Evolutionary conservation across 2,113 vertebrate species (phyloP), one percentile per base, ranked within the genome.

Genomic region (Perccottus glenii): DNA sequence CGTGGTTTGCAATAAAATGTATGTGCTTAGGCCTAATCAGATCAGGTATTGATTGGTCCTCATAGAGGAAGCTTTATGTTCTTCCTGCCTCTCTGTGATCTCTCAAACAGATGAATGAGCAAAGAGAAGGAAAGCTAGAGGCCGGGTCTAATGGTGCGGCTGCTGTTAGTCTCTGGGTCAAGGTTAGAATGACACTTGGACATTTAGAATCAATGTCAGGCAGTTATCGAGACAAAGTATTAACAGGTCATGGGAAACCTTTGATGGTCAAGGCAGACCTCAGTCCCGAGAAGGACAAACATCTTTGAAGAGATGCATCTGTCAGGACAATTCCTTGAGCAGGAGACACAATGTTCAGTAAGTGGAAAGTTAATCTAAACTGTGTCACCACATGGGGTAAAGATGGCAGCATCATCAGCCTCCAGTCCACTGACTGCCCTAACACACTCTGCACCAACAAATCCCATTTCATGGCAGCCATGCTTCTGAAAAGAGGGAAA

Each of bases 361-460:
- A 80, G 84, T 82, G 85, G 78, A 84, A 87, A 86, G 70, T 82
- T 85, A 77, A 87, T 87, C 75, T 82, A 78, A 87, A 81, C 75
- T 65, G 69, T 64, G 77, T 85, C 19, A 27, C 60, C 73, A 60
- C 68, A 67, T 64, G 73, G 67, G 66, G 73, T 48, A 7, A 75
- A 67, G 75, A 73, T 61, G 78, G 74, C 84, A 75, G 80, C 74
- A 58, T 57, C 65, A 47, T 69, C 75, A 65, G 73, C 19, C 51
- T 67, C 77, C 57, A 57, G 68, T 72, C 78, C 44, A 61, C 51
- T 46, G 62, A 64, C 67, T 85, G 85, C 76, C 84, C 81, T 80
- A 49, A 73, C 60, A 11, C 65, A 76, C 82, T 65, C 77, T 65
- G 70, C 71, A 12, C 67, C 78, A n/a, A 66, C 71, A 89, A 89